Base-by-base conservation (phyloP, 2,888 invertebrate species). In the Pherbina coryleti region DNA sequence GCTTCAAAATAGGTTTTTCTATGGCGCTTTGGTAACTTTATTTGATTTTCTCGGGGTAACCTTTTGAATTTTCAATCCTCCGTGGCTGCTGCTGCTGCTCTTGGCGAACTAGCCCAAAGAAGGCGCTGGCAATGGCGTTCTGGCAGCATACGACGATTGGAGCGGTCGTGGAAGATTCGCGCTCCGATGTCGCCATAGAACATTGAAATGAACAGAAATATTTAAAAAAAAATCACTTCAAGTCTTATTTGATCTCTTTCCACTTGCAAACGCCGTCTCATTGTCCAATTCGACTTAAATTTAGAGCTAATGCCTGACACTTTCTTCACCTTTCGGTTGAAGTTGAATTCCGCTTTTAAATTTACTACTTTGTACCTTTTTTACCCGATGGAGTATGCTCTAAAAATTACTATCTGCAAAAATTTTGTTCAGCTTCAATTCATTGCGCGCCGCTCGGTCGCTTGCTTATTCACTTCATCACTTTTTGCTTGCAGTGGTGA, bases 381-480 rank as follows among this genome's bases (percentile, higher is more conserved):
- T 72, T 22, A 17, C 34, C 37, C n/a, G 25, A 44, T 44, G 44
- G 44, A 37, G 31, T 55, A 22, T 72, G 57, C 57, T 22, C 55
- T 72, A 37, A 19, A 34, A 57, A 31, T 72, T 55, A 31, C 44
- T 72, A 55, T 72, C 37, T 57, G 34, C 34, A 57, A 55, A 72
- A 72, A 60, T 57, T 72, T 49, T 19, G n/a, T 71, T 28, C 64
- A 74, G 64, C 74, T 74, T 74, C 51, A 74, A 74, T 62, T 74
- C 64, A 74, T 64, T 64, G 74, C 74, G 74, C 74, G 74, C 74
- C 64, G 64, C 73, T 73, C 22, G 49, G 14, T 22, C 55, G 55
- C 37, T 25, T 34, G 14, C n/a, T 71, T 28, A 44, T 57, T 57
- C 72, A 72, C 72, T 72, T 72, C 57, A 72, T n/a, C 72, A 71